Percentiles rank a stretch among this genome's conserved stretches.
These are phyloP conservation scores for Papilio polyxenes DNA, from an alignment of 1,140 invertebrate species.

Conservation along the genomic window DNA sequence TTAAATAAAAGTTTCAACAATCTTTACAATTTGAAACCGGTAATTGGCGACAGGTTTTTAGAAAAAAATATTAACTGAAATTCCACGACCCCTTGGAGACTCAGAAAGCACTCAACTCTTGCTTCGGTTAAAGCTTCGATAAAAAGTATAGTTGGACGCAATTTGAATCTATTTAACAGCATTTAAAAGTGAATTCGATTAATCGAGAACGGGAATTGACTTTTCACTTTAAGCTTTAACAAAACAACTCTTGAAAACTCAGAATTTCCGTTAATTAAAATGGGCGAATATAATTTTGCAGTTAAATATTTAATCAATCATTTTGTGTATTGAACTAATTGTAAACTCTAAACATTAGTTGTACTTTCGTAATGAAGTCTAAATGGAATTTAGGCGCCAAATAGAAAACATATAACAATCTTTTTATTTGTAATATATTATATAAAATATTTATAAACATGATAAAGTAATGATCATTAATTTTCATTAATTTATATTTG, in stretches of 20 bases:
- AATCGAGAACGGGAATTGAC: constrained; percentile 12
- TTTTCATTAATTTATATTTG: neutral
- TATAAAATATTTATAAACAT: neutral
- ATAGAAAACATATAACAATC: too few relatives aligned
- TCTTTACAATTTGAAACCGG: constrained; percentile 39
- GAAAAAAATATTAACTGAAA: constrained; percentile 36
- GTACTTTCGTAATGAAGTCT: too few relatives aligned
- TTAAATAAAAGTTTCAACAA: constrained; percentile 40
- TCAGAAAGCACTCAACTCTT: constrained; percentile 32
- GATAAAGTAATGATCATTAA: neutral
- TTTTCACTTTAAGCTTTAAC: neutral
- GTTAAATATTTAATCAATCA: neutral
- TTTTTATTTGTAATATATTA: too few relatives aligned
- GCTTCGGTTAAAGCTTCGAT: neutral
- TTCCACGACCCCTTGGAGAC: constrained; percentile 35
- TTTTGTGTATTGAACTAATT: neutral
- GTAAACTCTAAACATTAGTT: neutral
- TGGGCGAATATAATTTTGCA: neutral
- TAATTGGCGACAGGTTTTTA: constrained; percentile 50
- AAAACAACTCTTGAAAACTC: constrained; percentile 3
- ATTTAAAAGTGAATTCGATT: constrained; percentile 33
- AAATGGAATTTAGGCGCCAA: too few relatives aligned
- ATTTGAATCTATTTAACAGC: constrained; percentile 20
- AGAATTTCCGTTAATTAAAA: constrained; percentile 7
- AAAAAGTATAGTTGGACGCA: constrained; percentile 15